These are phyloP conservation scores for Limnephilus lunatus DNA, from an alignment of 2,888 invertebrate genomes.

Conservation along the genomic window DNA sequence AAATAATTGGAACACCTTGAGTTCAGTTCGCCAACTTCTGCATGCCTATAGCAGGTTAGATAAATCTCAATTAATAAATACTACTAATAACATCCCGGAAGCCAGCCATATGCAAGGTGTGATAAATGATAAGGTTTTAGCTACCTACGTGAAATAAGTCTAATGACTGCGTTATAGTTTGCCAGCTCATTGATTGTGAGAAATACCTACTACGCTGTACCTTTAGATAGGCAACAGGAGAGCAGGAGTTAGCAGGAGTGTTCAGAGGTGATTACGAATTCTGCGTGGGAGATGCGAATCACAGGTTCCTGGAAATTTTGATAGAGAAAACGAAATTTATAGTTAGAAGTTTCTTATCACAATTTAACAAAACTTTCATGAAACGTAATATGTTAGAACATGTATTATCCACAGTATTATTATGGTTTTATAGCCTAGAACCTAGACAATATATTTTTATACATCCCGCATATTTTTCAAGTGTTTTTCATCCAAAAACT, in stretches of 20 bases:
- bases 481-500: no score
- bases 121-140: constrained; percentile 46
- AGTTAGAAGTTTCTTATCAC: background rate
- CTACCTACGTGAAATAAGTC: constrained; percentile 9
- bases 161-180: background rate
- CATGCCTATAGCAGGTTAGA: background rate
- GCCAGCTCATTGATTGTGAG: background rate
- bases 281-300: background rate
- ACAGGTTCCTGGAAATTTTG: background rate
- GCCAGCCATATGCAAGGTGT: constrained; percentile 34
- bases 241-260: background rate
- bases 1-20: no score
- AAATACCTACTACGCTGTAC: background rate
- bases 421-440: no score
- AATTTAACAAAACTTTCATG: background rate
- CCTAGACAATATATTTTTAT: no score
- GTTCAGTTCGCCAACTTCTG: no score
- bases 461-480: no score
- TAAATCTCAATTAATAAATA: background rate
- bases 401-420: no score
- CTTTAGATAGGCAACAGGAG: background rate
- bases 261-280: background rate
- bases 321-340: background rate
- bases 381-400: no score
- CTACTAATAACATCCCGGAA: constrained; percentile 43